phyloP scores from a whole-genome alignment of 2,888 invertebrate species.

The Dromius quadrimaculatus region DNA sequence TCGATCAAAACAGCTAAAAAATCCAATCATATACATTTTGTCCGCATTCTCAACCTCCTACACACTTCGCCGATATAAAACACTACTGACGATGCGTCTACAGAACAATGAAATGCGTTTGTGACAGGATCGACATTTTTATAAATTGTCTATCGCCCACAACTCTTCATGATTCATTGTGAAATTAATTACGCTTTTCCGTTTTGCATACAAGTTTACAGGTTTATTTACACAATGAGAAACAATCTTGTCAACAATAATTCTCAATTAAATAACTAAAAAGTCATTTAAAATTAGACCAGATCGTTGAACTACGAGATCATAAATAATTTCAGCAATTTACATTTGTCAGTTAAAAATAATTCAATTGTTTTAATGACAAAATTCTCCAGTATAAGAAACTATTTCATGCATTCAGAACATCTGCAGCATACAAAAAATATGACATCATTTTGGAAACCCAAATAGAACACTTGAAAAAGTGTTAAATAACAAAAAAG shows the following conservation, averaged over 20 bases:
- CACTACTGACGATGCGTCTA: too few species aligned
- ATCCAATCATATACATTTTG: slow-evolving; percentile 20
- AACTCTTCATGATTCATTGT: slow-evolving; percentile 14
- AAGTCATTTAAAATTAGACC: background rate
- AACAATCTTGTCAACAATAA: background rate
- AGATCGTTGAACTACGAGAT: slow-evolving; percentile 6
- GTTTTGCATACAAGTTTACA: slow-evolving; percentile 8
- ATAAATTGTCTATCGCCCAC: slow-evolving; percentile 28
- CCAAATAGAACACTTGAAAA: slow-evolving; percentile 23
- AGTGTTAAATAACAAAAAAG: background rate
- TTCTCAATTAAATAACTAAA: slow-evolving; percentile 9
- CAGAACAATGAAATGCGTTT: too few species aligned
- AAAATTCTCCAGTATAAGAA: slow-evolving; percentile 34
- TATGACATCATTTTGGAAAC: slow-evolving; percentile 43
- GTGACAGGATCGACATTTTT: slow-evolving; percentile 35
- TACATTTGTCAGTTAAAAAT: slow-evolving; percentile 15
- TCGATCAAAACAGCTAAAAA: slow-evolving; percentile 22
- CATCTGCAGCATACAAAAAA: slow-evolving; percentile 37
- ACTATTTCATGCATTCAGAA: slow-evolving; percentile 33
- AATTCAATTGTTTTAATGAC: slow-evolving; percentile 38
- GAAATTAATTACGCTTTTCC: slow-evolving; percentile 32
- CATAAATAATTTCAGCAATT: slow-evolving; percentile 33
- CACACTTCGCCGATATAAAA: too few species aligned
- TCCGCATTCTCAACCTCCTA: too few species aligned
- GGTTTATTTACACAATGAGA: background rate